phyloP scores from a whole-genome alignment of 37 sponge, comb jelly and placozoan genomes.

The Oscarella lobularis region DNA sequence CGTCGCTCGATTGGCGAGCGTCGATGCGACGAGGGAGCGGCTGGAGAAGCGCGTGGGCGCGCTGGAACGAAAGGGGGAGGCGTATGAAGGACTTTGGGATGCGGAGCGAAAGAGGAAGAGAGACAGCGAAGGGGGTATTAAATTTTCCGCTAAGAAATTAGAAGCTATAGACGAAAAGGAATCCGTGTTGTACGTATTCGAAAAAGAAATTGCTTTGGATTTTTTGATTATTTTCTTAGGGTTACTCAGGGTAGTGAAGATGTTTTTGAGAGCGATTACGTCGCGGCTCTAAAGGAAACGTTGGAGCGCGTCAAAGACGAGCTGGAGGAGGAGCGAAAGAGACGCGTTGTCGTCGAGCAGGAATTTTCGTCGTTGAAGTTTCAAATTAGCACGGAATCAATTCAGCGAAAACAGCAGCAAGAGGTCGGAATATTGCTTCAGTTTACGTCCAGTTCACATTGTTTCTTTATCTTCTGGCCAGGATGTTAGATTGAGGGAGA shows the following conservation, averaged over 20 bases:
- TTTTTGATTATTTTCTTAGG: slow-evolving; percentile 9
- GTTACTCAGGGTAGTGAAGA: background rate
- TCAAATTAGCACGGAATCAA: background rate
- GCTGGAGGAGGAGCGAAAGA: background rate
- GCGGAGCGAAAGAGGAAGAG: slow-evolving; percentile 5
- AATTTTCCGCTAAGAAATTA: no score
- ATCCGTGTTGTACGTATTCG: no score
- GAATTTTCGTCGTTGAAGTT: background rate
- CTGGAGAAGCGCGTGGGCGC: slow-evolving; percentile 1
- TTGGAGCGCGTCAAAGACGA: background rate
- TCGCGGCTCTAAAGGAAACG: no score
- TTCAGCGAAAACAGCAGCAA: background rate
- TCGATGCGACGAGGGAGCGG: background rate
- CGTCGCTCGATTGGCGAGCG: no score
- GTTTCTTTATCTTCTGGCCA: background rate
- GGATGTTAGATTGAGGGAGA: background rate
- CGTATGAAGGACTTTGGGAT: slow-evolving; percentile 1
- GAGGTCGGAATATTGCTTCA: background rate
- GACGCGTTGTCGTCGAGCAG: background rate
- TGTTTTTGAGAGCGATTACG: no score
- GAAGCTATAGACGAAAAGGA: no score
- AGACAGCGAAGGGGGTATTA: slow-evolving; percentile 2
- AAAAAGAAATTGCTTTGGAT: background rate
- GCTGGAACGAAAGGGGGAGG: slow-evolving; percentile 5
- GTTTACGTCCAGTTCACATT: background rate